Percentiles rank a stretch among this genome's conserved stretches.
Evolutionary conservation across 2,888 invertebrate genomes (phyloP).

Genomic region (Megastigmus dorsalis): DNA sequence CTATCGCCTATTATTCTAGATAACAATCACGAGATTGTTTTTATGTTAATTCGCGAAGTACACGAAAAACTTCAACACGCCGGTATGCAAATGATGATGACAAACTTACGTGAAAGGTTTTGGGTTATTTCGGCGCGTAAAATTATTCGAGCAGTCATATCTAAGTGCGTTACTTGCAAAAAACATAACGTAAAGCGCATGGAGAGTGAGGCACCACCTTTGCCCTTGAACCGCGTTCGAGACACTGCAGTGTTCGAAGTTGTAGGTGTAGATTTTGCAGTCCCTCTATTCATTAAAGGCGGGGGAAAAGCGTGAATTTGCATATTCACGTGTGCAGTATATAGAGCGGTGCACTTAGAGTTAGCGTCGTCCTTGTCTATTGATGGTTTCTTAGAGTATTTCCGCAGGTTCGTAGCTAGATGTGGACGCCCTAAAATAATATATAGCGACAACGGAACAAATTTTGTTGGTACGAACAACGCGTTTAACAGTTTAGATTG

Average conservation of each 20-base stretch:
- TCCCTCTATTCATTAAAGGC: slow-evolving; percentile 24
- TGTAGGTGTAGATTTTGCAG: slow-evolving; percentile 49
- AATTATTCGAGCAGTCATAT: neutral
- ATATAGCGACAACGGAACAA: slow-evolving; percentile 69
- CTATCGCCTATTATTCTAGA: neutral
- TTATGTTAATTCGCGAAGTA: slow-evolving; percentile 30
- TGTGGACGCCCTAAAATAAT: slow-evolving; percentile 63
- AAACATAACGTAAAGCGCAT: neutral
- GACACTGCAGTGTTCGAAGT: slow-evolving; percentile 58
- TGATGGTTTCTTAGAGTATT: slow-evolving; percentile 59
- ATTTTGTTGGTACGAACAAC: slow-evolving; percentile 67
- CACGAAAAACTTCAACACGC: slow-evolving; percentile 49
- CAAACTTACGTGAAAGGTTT: slow-evolving; percentile 9
- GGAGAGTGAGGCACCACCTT: neutral
- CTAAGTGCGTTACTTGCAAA: slow-evolving; percentile 7
- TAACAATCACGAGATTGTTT: neutral
- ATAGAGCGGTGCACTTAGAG: no score
- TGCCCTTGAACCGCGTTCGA: slow-evolving; percentile 28
- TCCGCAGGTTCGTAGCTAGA: slow-evolving; percentile 66
- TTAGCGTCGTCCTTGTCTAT: slow-evolving; percentile 47
- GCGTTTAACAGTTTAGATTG: slow-evolving; percentile 59
- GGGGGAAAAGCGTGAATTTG: slow-evolving; percentile 46
- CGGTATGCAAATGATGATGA: neutral
- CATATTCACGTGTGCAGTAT: no score
- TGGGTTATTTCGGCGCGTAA: slow-evolving; percentile 1